phyloP scores from a whole-genome alignment of 2,113 vertebrate genomes.

The Bucco capensis region DNA sequence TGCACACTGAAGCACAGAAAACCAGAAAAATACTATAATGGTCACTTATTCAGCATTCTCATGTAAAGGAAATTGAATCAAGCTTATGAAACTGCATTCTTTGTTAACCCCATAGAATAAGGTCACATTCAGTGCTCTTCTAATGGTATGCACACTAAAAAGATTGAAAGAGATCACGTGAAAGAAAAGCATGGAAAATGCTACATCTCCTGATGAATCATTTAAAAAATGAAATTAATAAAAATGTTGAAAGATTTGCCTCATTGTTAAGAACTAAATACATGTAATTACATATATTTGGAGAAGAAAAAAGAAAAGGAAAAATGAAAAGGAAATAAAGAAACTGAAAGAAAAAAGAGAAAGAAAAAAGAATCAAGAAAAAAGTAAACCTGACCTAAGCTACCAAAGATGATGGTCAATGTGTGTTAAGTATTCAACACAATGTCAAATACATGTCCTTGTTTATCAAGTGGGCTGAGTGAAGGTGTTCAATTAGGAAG shows the following conservation, averaged over 20 bases:
- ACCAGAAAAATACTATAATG: slow-evolving; percentile 67
- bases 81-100: slow-evolving; percentile 68
- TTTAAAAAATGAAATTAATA: neutral
- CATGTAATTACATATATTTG: neutral
- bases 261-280: neutral
- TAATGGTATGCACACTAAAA: slow-evolving; percentile 49
- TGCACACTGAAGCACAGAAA: slow-evolving; percentile 34
- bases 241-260: neutral
- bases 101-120: slow-evolving; percentile 70
- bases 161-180: slow-evolving; percentile 24
- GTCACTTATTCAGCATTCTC: slow-evolving; percentile 63
- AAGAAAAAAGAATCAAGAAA: neutral
- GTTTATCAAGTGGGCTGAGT: neutral
- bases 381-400: neutral
- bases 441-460: neutral
- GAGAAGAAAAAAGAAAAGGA: neutral
- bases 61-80: slow-evolving; percentile 76
- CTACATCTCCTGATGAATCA: neutral
- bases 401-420: neutral
- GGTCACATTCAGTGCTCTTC: slow-evolving; percentile 59
- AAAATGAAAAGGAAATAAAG: no score
- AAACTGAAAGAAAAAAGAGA: neutral
- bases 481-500: neutral
- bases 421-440: neutral
- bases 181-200: slow-evolving; percentile 21